A percentile compares a stretch with the other conserved stretches of the same genome.
Conservation (phyloP, 2,797 vertebrate species). For the Acrossocheilus wenchowensis region DNA sequence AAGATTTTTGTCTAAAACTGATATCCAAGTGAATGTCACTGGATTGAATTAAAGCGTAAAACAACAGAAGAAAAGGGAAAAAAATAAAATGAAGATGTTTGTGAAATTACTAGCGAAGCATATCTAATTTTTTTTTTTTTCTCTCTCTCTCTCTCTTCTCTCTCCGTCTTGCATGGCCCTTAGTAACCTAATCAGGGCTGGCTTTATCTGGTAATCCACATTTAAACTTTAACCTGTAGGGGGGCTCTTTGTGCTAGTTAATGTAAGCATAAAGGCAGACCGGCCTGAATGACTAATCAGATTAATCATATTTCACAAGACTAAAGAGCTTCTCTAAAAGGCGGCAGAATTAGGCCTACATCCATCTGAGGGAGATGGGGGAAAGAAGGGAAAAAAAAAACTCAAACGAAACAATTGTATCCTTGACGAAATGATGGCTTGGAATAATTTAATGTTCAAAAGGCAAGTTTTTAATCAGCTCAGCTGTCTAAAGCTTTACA, state of each 20-base stretch:
- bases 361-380: constrained; percentile 70
- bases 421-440: constrained; percentile 71
- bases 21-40: constrained; percentile 87
- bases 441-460: constrained; percentile 80
- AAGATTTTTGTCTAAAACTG: constrained; percentile 96
- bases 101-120: constrained; percentile 88
- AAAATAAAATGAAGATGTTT: constrained; percentile 81
- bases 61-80: constrained; percentile 46
- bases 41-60: constrained; percentile 76
- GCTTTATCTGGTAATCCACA: constrained; percentile 98
- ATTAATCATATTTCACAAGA: constrained; percentile 96
- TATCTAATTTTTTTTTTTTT: constrained; percentile 82
- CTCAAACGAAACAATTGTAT: constrained; percentile 76
- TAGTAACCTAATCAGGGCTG: constrained; percentile 93
- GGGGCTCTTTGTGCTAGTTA: constrained; percentile 98
- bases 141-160: constrained; percentile 22
- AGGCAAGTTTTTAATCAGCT: constrained; percentile 81
- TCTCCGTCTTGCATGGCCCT: constrained; percentile 77
- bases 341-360: constrained; percentile 87
- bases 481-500: constrained; percentile 74
- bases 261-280: constrained; percentile 94
- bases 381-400: constrained; percentile 62
- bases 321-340: constrained; percentile 90
- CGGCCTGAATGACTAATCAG: constrained; percentile 94
- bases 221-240: constrained; percentile 99